Base-by-base conservation (phyloP, 2,113 vertebrate genomes). In the Boleophthalmus pectinirostris region DNA sequence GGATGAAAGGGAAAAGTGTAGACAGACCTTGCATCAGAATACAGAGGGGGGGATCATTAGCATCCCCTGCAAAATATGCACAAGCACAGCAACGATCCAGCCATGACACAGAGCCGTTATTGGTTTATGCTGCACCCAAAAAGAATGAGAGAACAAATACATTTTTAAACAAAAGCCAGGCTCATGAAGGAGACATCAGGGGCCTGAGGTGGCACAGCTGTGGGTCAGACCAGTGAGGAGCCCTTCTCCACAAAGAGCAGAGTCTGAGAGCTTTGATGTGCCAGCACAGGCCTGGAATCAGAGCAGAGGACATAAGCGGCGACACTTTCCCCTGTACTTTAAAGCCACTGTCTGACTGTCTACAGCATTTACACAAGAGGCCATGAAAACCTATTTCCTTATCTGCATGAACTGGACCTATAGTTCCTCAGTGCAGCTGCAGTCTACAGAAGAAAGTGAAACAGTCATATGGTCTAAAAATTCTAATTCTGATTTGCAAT, bases 1-100 rank as follows among this genome's bases (percentile, higher is more conserved):
- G 92, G 93, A 94, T 93, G 93, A 93, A 93, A 93, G 92, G 80
- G 89, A 91, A 90, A 87, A 88, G 88, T 85, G 85, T 89, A 93
- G 91, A 93, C 89, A 92, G 90, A 93, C 91, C 91, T 92, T 92
- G 91, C 92, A 93, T 93, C 93, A 94, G 93, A 92, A 93, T 90
- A 89, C 80, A 87, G 89, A 77, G 77, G 88, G 87, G 88, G 83
- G 86, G 80, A 85, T 93, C 90, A 94, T 94, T 94, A 94, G 91
- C 92, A 93, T 93, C 89, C 86, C 76, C 71, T 77, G 87, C 75
- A 87, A 89, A 90, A 90, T 89, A 86, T 86, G 78, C 79, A 78
- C 82, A 64, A 77, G 68, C 60, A 85, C 69, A 85, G 73, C 71
- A 77, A 79, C 69, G 81, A 83, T 77, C 56, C 68, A 80, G 83